Evolutionary conservation across 1,140 invertebrate genomes (phyloP).

Genomic region (Cotesia vestalis): DNA sequence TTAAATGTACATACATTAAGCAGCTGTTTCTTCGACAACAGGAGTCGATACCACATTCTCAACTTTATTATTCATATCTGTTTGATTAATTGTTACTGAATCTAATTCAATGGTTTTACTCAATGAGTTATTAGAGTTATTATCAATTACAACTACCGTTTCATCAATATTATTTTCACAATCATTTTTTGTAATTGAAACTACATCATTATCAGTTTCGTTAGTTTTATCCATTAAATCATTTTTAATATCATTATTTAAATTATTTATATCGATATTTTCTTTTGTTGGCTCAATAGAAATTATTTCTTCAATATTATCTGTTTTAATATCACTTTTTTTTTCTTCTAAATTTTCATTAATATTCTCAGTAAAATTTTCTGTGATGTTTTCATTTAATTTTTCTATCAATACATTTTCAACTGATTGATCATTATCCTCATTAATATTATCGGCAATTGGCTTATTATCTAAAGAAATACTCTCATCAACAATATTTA

Average conservation of each 20-base stretch:
- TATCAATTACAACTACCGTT: conserved; percentile 27
- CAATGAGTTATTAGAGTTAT: conserved; percentile 22
- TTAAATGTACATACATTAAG: conserved; percentile 41
- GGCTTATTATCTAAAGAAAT: too few species aligned
- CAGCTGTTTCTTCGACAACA: conserved; percentile 56
- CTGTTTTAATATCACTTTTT: conserved; percentile 8
- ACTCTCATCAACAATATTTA: too few species aligned
- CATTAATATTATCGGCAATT: too few species aligned
- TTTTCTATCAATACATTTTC: conserved; percentile 2
- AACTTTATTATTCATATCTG: conserved; percentile 37
- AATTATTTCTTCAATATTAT: conserved; percentile 4
- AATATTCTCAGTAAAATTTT: too few species aligned
- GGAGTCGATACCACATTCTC: conserved; percentile 48
- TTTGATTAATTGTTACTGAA: conserved; percentile 27
- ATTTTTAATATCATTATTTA: too few species aligned
- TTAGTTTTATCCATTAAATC: too few species aligned
- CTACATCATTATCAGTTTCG: not conserved
- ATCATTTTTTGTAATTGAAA: not conserved
- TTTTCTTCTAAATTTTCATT: conserved; percentile 22
- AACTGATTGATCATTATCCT: too few species aligned
- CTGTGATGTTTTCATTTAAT: not conserved
- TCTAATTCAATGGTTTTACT: conserved; percentile 37
- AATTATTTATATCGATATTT: too few species aligned
- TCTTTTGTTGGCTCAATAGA: not conserved
- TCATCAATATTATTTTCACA: not conserved